Percentiles rank a stretch among this genome's conserved stretches.
Conservation (phyloP, 2,797 vertebrate genomes). For the Sebastes kiyomatsui region DNA sequence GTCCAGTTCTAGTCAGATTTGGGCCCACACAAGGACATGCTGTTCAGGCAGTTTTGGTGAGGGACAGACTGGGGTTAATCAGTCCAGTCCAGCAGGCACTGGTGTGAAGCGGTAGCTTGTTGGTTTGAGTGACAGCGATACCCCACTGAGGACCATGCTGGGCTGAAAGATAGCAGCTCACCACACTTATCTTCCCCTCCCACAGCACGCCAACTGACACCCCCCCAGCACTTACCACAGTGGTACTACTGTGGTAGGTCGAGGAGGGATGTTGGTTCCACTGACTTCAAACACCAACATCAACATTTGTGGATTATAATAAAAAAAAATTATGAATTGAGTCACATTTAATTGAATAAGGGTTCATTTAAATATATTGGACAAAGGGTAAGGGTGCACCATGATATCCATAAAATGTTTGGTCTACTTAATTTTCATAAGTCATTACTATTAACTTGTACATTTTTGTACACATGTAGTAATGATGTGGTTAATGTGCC, state of each 20-base stretch:
- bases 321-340: neutral
- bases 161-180: slow-evolving; percentile 72
- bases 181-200: slow-evolving; percentile 76
- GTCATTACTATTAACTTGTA: neutral
- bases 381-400: neutral
- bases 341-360: neutral
- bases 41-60: neutral
- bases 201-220: slow-evolving; percentile 51
- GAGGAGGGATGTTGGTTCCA: neutral
- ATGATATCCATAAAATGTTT: neutral
- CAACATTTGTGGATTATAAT: neutral
- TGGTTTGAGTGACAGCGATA: slow-evolving; percentile 66
- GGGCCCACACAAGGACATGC: neutral
- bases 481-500: neutral
- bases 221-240: slow-evolving; percentile 2
- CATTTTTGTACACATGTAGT: neutral
- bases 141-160: slow-evolving; percentile 56
- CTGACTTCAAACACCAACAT: neutral
- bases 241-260: neutral
- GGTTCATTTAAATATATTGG: neutral
- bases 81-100: slow-evolving; percentile 35
- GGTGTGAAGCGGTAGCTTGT: slow-evolving; percentile 1
- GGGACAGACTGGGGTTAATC: slow-evolving; percentile 43
- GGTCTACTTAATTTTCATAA: neutral
- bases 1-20: neutral